A percentile compares a stretch with the other conserved stretches of the same genome.
These are phyloP conservation scores for Harpalus rubripes DNA, from an alignment of 2,888 invertebrate genomes.

Conservation along the genomic window DNA sequence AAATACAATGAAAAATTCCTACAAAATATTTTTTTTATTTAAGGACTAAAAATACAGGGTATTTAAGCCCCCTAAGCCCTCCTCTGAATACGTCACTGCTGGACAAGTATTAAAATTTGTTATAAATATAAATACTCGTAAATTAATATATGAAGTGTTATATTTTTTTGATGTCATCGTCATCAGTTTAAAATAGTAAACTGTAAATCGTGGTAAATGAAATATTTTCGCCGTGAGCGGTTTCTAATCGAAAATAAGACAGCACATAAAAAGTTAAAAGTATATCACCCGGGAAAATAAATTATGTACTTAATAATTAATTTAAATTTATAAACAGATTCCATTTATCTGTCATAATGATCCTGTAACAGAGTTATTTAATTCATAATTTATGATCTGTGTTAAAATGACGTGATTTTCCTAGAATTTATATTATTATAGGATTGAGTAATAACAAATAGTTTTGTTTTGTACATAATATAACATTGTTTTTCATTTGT, in stretches of 20 bases:
- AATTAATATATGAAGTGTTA: no score
- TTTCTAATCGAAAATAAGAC: neutral
- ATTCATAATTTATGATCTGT: neutral
- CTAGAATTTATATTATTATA: neutral
- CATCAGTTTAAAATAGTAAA: no score
- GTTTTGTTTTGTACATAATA: neutral
- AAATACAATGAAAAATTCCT: no score
- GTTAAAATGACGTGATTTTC: neutral
- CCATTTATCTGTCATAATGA: neutral
- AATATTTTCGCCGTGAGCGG: neutral
- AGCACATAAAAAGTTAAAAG: neutral
- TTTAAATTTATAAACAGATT: neutral
- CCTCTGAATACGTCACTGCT: no score
- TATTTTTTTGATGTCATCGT: no score
- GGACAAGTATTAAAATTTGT: no score
- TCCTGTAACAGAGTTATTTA: neutral
- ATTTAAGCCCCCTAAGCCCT: no score
- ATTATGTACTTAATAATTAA: neutral
- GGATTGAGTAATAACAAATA: neutral
- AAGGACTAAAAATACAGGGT: no score
- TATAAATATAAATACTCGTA: no score
- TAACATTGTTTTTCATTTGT: no score
- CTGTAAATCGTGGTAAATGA: neutral
- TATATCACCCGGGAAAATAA: neutral
- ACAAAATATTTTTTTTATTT: no score